Conservation (phyloP, 2,797 vertebrate genomes). For the Acestrorhynchus altus region DNA sequence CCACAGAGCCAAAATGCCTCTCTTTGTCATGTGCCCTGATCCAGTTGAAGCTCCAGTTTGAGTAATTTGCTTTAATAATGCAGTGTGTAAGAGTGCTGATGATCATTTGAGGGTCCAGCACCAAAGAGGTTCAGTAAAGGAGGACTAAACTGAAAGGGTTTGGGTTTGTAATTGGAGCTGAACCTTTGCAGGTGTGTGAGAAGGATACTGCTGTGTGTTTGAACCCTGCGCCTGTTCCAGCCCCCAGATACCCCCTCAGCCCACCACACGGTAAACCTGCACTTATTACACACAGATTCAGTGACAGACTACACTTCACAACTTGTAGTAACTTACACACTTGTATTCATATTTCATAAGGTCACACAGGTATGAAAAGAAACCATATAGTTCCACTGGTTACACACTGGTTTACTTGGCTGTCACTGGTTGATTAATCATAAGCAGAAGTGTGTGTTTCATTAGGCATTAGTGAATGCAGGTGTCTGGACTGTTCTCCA, state of each 20-base stretch:
- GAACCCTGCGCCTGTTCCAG: constrained; percentile 69
- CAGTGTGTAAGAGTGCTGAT: constrained; percentile 15
- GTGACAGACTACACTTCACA: too few relatives aligned
- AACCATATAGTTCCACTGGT: too few relatives aligned
- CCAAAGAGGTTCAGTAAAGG: constrained; percentile 53
- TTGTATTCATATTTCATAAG: too few relatives aligned
- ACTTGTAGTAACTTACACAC: too few relatives aligned
- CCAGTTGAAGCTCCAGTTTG: constrained; percentile 40
- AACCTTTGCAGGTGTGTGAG: constrained; percentile 86
- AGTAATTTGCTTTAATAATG: constrained; percentile 43
- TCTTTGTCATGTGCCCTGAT: constrained; percentile 50
- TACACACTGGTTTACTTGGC: too few relatives aligned
- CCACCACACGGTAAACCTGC: constrained; percentile 74
- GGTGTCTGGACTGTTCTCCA: not conserved
- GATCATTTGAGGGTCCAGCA: constrained; percentile 34
- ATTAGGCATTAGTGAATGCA: too few relatives aligned
- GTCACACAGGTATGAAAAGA: too few relatives aligned
- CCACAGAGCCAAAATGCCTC: constrained; percentile 35
- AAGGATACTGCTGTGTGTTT: constrained; percentile 78
- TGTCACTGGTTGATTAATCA: too few relatives aligned
- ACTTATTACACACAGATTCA: not conserved
- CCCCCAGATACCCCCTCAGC: constrained; percentile 70
- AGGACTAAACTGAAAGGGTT: constrained; percentile 71
- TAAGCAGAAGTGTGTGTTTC: too few relatives aligned
- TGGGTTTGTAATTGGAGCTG: constrained; percentile 63